Conservation (phyloP, 2,888 invertebrate genomes). For the Carabus problematicus region DNA sequence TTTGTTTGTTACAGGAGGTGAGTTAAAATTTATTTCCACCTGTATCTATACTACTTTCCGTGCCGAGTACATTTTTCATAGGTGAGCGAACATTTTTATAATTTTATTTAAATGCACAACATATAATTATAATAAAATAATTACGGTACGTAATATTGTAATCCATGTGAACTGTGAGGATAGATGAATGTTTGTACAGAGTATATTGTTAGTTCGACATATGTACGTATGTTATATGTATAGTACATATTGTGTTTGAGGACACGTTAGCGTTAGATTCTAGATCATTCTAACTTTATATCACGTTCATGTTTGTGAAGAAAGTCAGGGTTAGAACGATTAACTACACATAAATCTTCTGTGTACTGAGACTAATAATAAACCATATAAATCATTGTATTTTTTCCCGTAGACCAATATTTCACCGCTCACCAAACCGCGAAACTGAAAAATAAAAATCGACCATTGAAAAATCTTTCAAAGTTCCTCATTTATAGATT, state of each 20-base stretch:
- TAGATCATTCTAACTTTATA: no score
- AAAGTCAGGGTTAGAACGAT: constrained; percentile 29
- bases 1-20: constrained; percentile 39
- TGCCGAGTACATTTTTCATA: constrained; percentile 25
- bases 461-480: not conserved
- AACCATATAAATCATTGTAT: constrained; percentile 25
- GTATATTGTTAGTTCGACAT: no score
- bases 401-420: constrained; percentile 25
- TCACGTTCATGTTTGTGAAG: not conserved
- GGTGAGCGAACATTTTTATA: constrained; percentile 39
- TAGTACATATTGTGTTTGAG: no score
- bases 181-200: no score
- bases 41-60: constrained; percentile 15
- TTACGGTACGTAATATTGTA: constrained; percentile 50
- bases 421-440: constrained; percentile 27
- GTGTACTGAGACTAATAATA: constrained; percentile 34
- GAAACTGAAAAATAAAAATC: constrained; percentile 4
- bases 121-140: constrained; percentile 55
- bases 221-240: no score
- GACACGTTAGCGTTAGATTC: no score
- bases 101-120: constrained; percentile 49
- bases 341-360: constrained; percentile 24
- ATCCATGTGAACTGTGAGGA: constrained; percentile 29
- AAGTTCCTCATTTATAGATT: constrained; percentile 35
- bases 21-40: constrained; percentile 19